Percentiles rank a stretch among this genome's conserved stretches.
Conservation (phyloP, 2,797 vertebrate species). For the Streptopelia turtur region DNA sequence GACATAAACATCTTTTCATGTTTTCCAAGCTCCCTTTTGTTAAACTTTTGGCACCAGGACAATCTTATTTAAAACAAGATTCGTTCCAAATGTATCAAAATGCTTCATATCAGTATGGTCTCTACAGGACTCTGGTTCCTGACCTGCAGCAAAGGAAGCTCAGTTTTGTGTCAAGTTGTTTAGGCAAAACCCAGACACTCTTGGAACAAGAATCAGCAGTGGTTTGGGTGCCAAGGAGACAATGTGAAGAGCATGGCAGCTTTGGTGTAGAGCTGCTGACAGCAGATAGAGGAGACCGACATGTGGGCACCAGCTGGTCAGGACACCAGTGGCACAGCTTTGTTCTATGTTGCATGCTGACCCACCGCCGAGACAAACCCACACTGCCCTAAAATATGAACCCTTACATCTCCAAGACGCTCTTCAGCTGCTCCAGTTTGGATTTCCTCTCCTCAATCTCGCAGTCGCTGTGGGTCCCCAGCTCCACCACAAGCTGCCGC, state of each 20-base stretch:
- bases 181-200: not conserved
- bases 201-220: not conserved
- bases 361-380: not conserved
- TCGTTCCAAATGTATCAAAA: not conserved
- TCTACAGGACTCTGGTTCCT: not conserved
- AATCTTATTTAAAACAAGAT: not conserved
- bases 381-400: not conserved
- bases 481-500: slow-evolving; percentile 88
- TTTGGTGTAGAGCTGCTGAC: not conserved
- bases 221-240: not conserved
- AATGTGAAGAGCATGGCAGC: not conserved
- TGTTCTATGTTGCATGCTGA: not conserved
- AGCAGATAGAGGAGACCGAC: not conserved
- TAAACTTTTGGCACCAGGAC: not conserved
- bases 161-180: not conserved
- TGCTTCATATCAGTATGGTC: not conserved
- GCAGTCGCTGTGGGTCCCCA: slow-evolving; percentile 87
- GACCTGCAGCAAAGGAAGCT: not conserved
- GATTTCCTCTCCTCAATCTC: slow-evolving; percentile 96
- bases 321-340: not conserved
- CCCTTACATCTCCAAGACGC: slow-evolving; percentile 96
- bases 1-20: not conserved
- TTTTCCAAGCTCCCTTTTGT: not conserved
- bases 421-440: slow-evolving; percentile 97
- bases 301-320: not conserved